These are phyloP conservation scores for Apostichopus californicus DNA, from an alignment of 35 echinoderm and acorn worm genomes.

Conservation along the genomic window DNA sequence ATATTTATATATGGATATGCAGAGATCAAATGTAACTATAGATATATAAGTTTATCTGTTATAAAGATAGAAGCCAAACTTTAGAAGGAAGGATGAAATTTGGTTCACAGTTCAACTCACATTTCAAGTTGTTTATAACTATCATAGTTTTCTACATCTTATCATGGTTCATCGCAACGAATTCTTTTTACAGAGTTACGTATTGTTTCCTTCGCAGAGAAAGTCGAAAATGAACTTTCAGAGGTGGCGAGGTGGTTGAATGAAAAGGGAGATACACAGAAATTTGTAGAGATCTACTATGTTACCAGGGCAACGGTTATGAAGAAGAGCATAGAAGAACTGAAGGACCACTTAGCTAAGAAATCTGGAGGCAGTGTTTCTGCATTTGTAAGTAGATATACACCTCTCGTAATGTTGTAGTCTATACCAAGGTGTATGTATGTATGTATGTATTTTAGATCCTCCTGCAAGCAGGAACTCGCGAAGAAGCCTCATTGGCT, in stretches of 20 bases:
- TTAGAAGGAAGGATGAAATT: background rate
- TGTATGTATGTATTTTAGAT: too few relatives aligned
- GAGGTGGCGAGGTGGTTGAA: constrained; percentile 89
- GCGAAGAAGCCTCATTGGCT: too few relatives aligned
- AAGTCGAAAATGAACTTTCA: constrained; percentile 75
- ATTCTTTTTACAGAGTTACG: too few relatives aligned
- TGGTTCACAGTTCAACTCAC: too few relatives aligned
- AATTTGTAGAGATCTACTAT: constrained; percentile 90
- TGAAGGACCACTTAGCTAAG: constrained; percentile 90
- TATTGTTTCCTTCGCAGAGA: constrained; percentile 4
- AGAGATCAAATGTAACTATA: too few relatives aligned
- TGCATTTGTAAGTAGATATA: constrained; percentile 44
- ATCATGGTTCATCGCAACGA: too few relatives aligned
- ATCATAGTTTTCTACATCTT: too few relatives aligned
- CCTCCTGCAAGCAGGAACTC: too few relatives aligned
- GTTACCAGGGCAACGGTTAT: constrained; percentile 69
- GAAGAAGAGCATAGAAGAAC: constrained; percentile 78
- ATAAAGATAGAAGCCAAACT: background rate
- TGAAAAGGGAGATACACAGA: constrained; percentile 51
- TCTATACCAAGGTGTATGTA: too few relatives aligned
- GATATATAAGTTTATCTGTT: too few relatives aligned
- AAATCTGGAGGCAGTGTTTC: constrained; percentile 73
- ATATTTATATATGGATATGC: background rate
- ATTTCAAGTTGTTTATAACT: too few relatives aligned
- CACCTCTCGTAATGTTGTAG: too few relatives aligned